Conservation (phyloP, 1,140 invertebrate genomes). For the Mycetomoellerius zeteki region DNA sequence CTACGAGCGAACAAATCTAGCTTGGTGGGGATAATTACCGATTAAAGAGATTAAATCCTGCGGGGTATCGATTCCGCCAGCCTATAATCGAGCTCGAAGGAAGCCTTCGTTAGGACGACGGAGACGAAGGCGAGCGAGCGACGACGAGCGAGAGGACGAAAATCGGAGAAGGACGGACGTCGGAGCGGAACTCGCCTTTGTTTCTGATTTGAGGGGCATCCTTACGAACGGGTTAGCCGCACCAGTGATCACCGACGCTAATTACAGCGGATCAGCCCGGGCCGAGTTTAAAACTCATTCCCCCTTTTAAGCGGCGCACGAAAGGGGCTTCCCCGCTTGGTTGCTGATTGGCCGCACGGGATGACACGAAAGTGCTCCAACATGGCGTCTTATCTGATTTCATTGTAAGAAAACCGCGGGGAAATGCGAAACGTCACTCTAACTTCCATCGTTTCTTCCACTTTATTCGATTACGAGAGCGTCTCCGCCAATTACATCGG, state of each 20-base stretch:
- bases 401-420: conserved; percentile 70
- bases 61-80: conserved; percentile 78
- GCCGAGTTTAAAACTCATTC: conserved; percentile 86
- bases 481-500: not conserved
- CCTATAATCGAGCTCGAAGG: conserved; percentile 75
- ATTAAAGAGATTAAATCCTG: conserved; percentile 81
- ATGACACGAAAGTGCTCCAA: conserved; percentile 86
- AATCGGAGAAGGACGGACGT: conserved; percentile 41
- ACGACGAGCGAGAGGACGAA: not conserved
- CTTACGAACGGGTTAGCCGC: conserved; percentile 83
- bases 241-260: conserved; percentile 86
- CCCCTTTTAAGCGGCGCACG: conserved; percentile 79
- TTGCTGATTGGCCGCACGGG: conserved; percentile 82
- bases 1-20: conserved; percentile 49
- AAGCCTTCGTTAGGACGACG: conserved; percentile 60
- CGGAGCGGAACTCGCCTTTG: conserved; percentile 75
- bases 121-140: conserved; percentile 17
- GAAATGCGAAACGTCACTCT: conserved; percentile 69
- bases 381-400: conserved; percentile 87
- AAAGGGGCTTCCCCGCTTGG: conserved; percentile 80
- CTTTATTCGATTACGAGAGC: conserved; percentile 57
- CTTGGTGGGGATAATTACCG: conserved; percentile 79
- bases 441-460: conserved; percentile 53
- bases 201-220: conserved; percentile 83
- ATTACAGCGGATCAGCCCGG: conserved; percentile 84